phyloP scores from a whole-genome alignment of 2,888 invertebrate genomes.

The Apantesis nais region DNA sequence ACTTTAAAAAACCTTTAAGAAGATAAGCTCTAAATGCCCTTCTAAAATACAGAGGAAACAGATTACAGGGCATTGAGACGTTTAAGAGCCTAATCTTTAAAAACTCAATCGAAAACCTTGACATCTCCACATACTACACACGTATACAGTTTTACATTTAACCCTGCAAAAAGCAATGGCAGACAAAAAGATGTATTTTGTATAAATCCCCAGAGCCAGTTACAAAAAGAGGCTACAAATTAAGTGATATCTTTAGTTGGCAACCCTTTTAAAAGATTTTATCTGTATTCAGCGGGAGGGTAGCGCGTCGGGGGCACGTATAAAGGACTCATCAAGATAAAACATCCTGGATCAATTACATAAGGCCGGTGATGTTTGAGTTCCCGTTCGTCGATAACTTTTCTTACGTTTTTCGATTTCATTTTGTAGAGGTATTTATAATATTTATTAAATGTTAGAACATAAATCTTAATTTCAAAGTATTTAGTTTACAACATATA shows the following conservation, averaged over 20 bases:
- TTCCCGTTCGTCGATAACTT: constrained; percentile 72
- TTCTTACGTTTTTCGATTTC: constrained; percentile 63
- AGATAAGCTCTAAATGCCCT: constrained; percentile 67
- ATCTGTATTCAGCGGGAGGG: constrained; percentile 79
- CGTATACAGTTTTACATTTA: constrained; percentile 50
- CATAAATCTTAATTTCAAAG: too few relatives aligned
- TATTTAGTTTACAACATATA: too few relatives aligned
- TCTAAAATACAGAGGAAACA: constrained; percentile 67
- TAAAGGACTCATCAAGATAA: constrained; percentile 84
- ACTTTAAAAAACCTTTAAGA: constrained; percentile 65
- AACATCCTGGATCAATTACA: constrained; percentile 84
- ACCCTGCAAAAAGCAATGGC: constrained; percentile 59
- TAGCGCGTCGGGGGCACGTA: constrained; percentile 79
- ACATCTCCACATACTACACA: constrained; percentile 21
- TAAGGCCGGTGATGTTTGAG: constrained; percentile 75
- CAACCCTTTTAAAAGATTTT: constrained; percentile 84
- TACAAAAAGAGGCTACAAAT: constrained; percentile 84
- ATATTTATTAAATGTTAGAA: constrained; percentile 43
- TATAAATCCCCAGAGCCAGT: constrained; percentile 73
- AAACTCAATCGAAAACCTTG: constrained; percentile 67
- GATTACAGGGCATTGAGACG: constrained; percentile 67
- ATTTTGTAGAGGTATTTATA: constrained; percentile 52
- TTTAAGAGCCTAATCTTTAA: constrained; percentile 68
- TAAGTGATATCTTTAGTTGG: constrained; percentile 84
- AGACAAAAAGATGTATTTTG: constrained; percentile 69